These are phyloP conservation scores for Phrynosoma blainvillii DNA, from an alignment of 2,113 vertebrate species.

Conservation along the genomic window DNA sequence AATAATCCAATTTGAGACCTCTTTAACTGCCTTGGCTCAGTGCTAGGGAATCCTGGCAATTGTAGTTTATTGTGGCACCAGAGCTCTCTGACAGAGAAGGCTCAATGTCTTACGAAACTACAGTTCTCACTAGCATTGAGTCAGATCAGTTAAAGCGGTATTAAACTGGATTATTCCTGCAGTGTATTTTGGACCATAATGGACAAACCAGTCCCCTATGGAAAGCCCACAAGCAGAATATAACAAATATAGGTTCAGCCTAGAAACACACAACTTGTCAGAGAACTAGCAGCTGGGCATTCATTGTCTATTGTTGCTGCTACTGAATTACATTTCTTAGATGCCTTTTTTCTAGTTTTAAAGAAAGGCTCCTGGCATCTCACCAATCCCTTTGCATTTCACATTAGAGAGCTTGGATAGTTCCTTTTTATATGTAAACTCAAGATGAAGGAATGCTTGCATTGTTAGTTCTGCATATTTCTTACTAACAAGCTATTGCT, in stretches of 20 bases:
- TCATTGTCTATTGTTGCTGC: not conserved
- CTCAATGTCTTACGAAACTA: too few relatives aligned
- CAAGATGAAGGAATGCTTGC: not conserved
- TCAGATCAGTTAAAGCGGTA: too few relatives aligned
- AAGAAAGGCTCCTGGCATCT: not conserved
- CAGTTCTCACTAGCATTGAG: too few relatives aligned
- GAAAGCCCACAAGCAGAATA: not conserved
- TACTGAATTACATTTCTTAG: too few relatives aligned
- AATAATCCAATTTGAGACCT: too few relatives aligned
- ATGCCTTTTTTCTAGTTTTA: too few relatives aligned
- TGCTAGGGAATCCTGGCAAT: too few relatives aligned
- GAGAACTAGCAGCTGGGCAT: not conserved
- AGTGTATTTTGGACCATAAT: too few relatives aligned
- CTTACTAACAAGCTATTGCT: constrained; percentile 14
- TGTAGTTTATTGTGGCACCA: too few relatives aligned
- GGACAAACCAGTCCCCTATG: not conserved
- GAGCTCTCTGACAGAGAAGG: too few relatives aligned
- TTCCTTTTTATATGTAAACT: constrained; percentile 20
- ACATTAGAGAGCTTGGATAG: constrained; percentile 6
- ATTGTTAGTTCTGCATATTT: constrained; percentile 4
- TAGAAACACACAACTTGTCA: not conserved
- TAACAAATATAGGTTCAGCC: not conserved
- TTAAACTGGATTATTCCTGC: too few relatives aligned
- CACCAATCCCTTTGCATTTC: not conserved
- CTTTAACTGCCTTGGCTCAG: too few relatives aligned